Percentiles rank a stretch among this genome's conserved stretches.
Evolutionary conservation across 1,140 invertebrate species (phyloP).

Genomic region (Euglossa dilemma): DNA sequence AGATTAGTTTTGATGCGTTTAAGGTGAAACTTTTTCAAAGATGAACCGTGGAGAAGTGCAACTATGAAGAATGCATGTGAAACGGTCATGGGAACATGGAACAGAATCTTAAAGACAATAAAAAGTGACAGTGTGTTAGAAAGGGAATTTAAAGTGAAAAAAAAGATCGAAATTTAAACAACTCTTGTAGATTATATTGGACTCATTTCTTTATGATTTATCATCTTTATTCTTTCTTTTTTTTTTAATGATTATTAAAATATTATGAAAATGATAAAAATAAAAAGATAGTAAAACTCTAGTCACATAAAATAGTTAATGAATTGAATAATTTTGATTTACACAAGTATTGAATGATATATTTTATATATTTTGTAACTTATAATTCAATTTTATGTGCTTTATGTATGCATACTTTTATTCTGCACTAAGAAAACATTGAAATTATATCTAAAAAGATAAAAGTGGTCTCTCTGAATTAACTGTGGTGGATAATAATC

Average conservation of each 20-base stretch:
- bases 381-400: no score
- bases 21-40: slow-evolving; percentile 14
- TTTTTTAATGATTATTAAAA: not conserved
- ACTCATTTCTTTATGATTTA: not conserved
- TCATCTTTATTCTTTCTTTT: no score
- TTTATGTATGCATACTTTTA: no score
- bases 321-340: no score
- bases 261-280: not conserved
- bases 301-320: no score
- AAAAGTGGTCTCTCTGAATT: no score
- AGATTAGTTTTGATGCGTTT: not conserved
- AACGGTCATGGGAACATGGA: slow-evolving; percentile 45
- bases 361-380: no score
- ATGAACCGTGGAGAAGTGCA: not conserved
- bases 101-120: slow-evolving; percentile 41
- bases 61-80: slow-evolving; percentile 23
- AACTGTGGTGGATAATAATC: no score
- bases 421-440: no score
- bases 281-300: no score
- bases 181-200: not conserved
- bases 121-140: slow-evolving; percentile 19
- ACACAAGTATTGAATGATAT: no score
- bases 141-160: slow-evolving; percentile 30
- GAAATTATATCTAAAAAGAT: no score
- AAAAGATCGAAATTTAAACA: slow-evolving; percentile 21